Evolutionary conservation across 2,113 vertebrate species (phyloP), one percentile per base, ranked within the genome.

Genomic region (Lagopus leucura): DNA sequence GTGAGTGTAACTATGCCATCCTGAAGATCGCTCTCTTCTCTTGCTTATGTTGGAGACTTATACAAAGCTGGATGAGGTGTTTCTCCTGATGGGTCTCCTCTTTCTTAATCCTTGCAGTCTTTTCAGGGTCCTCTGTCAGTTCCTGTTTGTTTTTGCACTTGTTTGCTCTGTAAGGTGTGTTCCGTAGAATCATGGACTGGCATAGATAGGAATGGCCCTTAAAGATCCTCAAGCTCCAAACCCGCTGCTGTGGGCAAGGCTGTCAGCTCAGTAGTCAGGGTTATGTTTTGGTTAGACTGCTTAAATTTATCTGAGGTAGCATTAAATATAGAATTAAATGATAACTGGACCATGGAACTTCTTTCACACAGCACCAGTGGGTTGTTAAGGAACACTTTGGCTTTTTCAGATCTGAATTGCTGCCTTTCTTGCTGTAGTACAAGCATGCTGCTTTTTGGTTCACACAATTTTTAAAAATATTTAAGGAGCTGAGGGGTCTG

Each of bases 11-110:
- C 8, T 40, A 55, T 52, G 13, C 13, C 24, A 50, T 21, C 13
- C 8, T 79, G 36, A 66, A 0, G 4, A 21, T 65, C 58, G 5
- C 28, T 78, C 5, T 38, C 0, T 24, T 8, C 9, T 71, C 27
- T 54, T 54, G 52, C 15, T 28, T 54, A 16, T 54, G 52, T 15
- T 28, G 11, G 34, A 81, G 18, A 38, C 8, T 81, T 69, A 27
- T 15, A 43, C 8, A 72, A 84, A 95, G 43, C 6, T 34, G 60
- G 15, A 43, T 20, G 47, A 40, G 30, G 6, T 11, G 12, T 84
- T 67, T 75, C 14, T 55, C 76, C 21, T 74, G 30, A 38, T 78
- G 1, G 2, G 1, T 60, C 80, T 3, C 7, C 4, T 11, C 11
- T 42, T 90, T 63, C 24, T 71, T 74, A 32, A 24, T 81, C 18